Percentiles rank a stretch among this genome's conserved stretches.
Evolutionary conservation across 2,888 invertebrate species (phyloP).

Genomic region (Microctonus hyperodae): DNA sequence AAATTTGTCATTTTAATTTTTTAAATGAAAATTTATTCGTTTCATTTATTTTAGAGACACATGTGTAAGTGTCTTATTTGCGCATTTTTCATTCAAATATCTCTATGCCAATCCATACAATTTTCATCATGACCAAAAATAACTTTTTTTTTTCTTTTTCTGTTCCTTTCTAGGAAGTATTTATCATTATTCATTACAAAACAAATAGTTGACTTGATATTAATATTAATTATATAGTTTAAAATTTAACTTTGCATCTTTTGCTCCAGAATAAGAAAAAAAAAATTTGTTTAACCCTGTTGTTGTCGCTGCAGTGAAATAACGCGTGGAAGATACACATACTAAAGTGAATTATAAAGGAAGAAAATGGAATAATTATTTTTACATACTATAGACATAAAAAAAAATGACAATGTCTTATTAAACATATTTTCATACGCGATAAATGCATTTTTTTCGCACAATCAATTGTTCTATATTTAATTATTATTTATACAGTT

Average conservation of each 20-base stretch:
- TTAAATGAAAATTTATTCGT: background rate
- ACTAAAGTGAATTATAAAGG: constrained; percentile 7
- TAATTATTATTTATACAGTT: background rate
- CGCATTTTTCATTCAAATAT: constrained; percentile 24
- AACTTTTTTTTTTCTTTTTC: constrained; percentile 10
- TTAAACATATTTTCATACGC: background rate
- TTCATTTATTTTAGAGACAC: constrained; percentile 3
- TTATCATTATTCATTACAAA: constrained; percentile 1
- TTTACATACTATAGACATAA: background rate
- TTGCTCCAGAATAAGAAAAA: background rate
- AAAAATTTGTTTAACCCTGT: background rate
- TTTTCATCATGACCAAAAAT: background rate
- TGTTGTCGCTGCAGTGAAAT: background rate
- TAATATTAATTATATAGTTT: background rate
- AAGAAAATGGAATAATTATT: constrained; percentile 15
- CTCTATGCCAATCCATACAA: constrained; percentile 50
- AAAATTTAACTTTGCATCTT: background rate
- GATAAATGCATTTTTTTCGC: constrained; percentile 18
- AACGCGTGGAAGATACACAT: constrained; percentile 15
- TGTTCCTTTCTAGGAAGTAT: constrained; percentile 21
- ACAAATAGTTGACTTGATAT: background rate
- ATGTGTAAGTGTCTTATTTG: constrained; percentile 5
- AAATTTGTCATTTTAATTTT: background rate
- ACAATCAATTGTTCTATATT: background rate
- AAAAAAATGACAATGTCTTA: background rate